These are phyloP conservation scores for Drosophila paulistorum DNA, from an alignment of 1,140 invertebrate species.

Conservation along the genomic window DNA sequence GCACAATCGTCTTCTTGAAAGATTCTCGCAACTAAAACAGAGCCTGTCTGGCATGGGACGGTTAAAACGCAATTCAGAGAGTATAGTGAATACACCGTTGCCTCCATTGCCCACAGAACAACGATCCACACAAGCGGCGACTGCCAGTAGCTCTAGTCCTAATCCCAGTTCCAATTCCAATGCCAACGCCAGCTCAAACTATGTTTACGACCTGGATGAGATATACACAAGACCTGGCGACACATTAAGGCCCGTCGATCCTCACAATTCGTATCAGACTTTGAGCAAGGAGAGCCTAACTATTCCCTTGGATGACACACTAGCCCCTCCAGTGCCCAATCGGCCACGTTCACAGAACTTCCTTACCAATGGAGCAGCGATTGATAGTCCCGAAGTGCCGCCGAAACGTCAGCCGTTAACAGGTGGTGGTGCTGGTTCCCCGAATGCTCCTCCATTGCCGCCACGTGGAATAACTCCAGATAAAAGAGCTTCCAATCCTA, in stretches of 20 bases:
- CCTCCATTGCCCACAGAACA: slow-evolving; percentile 88
- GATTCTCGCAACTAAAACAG: slow-evolving; percentile 91
- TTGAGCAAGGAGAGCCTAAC: slow-evolving; percentile 75
- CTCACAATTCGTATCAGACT: slow-evolving; percentile 73
- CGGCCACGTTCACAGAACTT: slow-evolving; percentile 79
- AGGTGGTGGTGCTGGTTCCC: slow-evolving; percentile 30
- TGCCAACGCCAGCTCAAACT: slow-evolving; percentile 67
- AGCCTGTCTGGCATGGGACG: slow-evolving; percentile 86
- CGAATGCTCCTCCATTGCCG: slow-evolving; percentile 83
- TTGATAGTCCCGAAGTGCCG: slow-evolving; percentile 78
- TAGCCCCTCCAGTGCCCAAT: slow-evolving; percentile 74
- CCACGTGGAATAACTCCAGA: slow-evolving; percentile 83
- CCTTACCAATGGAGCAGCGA: slow-evolving; percentile 43
- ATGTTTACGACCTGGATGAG: slow-evolving; percentile 85
- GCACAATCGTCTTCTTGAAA: slow-evolving; percentile 93
- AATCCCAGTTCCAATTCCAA: slow-evolving; percentile 63
- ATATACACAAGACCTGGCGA: slow-evolving; percentile 87
- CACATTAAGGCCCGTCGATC: slow-evolving; percentile 66
- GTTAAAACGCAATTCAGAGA: slow-evolving; percentile 87
- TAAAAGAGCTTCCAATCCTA: slow-evolving; percentile 75
- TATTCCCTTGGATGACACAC: slow-evolving; percentile 45
- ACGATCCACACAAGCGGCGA: slow-evolving; percentile 70
- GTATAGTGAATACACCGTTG: slow-evolving; percentile 91
- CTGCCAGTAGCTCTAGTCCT: slow-evolving; percentile 73
- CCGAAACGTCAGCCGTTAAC: slow-evolving; percentile 59